Conservation (phyloP, 2,888 invertebrate genomes). For the Petrolisthes cinctipes region DNA sequence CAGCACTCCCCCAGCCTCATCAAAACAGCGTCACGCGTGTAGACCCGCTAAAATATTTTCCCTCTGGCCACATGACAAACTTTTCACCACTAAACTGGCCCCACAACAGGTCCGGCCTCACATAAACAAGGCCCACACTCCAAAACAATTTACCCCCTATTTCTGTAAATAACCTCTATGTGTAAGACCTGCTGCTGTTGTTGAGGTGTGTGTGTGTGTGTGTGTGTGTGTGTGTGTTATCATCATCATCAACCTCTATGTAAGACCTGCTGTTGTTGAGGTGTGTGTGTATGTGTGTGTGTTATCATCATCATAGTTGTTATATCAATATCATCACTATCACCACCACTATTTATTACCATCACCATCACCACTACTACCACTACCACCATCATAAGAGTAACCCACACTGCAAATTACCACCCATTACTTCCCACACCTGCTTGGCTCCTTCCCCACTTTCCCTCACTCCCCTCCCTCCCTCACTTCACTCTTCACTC, state of each 20-base stretch:
- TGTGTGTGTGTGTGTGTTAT: too few relatives aligned
- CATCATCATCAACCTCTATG: too few relatives aligned
- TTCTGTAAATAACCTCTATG: too few relatives aligned
- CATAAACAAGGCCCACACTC: too few relatives aligned
- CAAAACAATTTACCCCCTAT: too few relatives aligned
- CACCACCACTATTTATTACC: not conserved
- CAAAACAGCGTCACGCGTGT: conserved; percentile 10
- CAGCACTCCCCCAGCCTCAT: not conserved
- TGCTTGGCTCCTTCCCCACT: not conserved
- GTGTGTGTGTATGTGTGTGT: too few relatives aligned
- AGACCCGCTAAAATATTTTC: conserved; percentile 4
- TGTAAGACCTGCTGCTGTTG: too few relatives aligned
- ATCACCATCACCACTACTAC: not conserved
- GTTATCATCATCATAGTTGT: too few relatives aligned
- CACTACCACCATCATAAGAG: not conserved
- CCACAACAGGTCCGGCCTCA: not conserved
- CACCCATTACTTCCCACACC: not conserved
- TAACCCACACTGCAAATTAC: not conserved
- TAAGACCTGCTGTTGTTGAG: too few relatives aligned
- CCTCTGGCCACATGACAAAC: not conserved
- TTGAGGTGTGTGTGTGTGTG: too few relatives aligned
- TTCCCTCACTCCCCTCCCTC: not conserved
- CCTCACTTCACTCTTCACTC: not conserved
- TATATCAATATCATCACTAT: not conserved
- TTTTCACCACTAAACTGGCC: not conserved